phyloP scores from a whole-genome alignment of 2,797 vertebrate genomes.

The Rhodeus uyekii region DNA sequence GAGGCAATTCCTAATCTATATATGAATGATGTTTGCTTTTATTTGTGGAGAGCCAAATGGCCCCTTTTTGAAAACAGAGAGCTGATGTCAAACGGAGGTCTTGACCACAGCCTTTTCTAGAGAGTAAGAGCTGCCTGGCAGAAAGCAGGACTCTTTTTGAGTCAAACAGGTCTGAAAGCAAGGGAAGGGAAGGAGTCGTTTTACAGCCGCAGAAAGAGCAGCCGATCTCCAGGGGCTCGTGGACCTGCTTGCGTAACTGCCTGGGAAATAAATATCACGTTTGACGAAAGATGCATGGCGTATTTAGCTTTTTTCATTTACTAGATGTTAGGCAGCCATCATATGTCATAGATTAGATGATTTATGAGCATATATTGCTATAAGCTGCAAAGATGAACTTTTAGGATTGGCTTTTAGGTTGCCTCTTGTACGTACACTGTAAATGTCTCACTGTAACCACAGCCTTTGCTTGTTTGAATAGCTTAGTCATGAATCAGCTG shows the following conservation, averaged over 20 bases:
- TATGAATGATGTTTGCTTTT: constrained; percentile 31
- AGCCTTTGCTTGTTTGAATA: neutral
- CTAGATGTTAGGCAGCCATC: neutral
- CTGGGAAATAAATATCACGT: neutral
- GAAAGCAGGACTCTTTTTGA: constrained; percentile 32
- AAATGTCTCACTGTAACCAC: neutral
- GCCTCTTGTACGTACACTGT: neutral
- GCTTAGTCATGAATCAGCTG: no score
- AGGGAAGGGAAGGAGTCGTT: constrained; percentile 5
- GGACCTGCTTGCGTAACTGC: constrained; percentile 18
- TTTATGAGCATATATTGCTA: neutral
- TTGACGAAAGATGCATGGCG: neutral
- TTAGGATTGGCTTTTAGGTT: no score
- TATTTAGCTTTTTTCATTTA: neutral
- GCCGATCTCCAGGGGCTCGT: neutral
- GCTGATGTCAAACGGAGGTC: constrained; percentile 44
- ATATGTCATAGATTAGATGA: neutral
- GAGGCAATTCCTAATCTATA: constrained; percentile 52
- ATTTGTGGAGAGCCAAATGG: constrained; percentile 38
- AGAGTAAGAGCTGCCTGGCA: constrained; percentile 32
- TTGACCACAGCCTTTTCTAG: constrained; percentile 47
- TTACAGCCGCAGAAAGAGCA: neutral
- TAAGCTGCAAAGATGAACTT: neutral
- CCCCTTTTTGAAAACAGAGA: constrained; percentile 41
- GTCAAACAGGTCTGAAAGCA: constrained; percentile 32